Evolutionary conservation across 2,888 invertebrate species (phyloP), one percentile per base, ranked within the genome.

Genomic region (Plutella xylostella): DNA sequence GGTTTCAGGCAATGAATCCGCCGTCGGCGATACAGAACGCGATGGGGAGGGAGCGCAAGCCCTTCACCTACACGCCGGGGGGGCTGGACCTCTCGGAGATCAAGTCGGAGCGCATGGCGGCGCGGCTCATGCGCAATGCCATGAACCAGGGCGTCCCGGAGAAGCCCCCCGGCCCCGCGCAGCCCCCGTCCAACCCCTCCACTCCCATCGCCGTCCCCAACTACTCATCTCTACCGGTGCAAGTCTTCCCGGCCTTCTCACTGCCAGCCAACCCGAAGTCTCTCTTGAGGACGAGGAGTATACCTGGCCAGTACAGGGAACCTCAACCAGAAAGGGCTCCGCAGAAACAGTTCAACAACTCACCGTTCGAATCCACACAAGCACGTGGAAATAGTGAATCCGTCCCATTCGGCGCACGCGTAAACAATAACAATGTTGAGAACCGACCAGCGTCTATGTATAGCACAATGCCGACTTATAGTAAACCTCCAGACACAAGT

Each of bases 21-120:
- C 96, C 96, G 47, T 88, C 92, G 51, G 94, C 93, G 53, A 89
- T 96, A 48, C 92, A 93, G 65, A 90, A 93, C 72, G 95, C 95
- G 40, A 91, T 94, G 91, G 92, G 91, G 68, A 93, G 94, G 76
- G 96, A 96, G 71, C 94, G 95, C 68, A 96, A 96, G 73, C 96
- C 96, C 28, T 97, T 97, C 71, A 96, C 96, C 19, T 97, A 97
- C 71, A 94, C 95, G 21, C 96, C 96, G 1, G 96, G 96, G 11
- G 96, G 96, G 58, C 86, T 96, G 47, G 93, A 96, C 75, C 87
- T 96, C 38, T 94, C 94, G 12, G 93, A 96, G 82, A 95, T 96
- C 53, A 89, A 92, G 59, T 95, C 95, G 42, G 95, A 96, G 51
- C 88, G 94, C 51, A 95, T 96, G 94, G 93, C 92, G 18, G 86